Conservation (phyloP, 2,888 invertebrate species). For the Endotricha flammealis region DNA sequence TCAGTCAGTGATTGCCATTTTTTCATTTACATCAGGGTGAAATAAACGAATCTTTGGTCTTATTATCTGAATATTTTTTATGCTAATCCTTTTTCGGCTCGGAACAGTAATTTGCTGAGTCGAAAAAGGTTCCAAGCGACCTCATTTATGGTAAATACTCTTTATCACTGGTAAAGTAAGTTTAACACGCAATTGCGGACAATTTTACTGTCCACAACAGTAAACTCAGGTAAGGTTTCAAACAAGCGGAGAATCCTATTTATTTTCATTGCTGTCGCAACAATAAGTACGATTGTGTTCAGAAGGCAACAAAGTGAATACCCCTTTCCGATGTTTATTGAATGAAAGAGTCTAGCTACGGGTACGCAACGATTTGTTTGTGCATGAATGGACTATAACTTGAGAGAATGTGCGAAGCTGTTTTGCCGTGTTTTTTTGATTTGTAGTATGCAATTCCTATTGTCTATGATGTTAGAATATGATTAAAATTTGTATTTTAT, state of each 20-base stretch:
- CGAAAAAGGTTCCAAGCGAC: too few relatives aligned
- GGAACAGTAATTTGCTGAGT: too few relatives aligned
- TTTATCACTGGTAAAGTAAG: neutral
- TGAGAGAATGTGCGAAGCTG: constrained; percentile 18
- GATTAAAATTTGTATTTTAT: too few relatives aligned
- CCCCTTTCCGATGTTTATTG: constrained; percentile 39
- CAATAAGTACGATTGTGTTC: constrained; percentile 54
- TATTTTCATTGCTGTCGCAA: constrained; percentile 57
- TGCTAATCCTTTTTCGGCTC: too few relatives aligned
- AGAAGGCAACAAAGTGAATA: constrained; percentile 51
- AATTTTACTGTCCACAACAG: constrained; percentile 1
- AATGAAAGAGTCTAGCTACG: constrained; percentile 49
- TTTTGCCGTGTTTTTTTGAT: constrained; percentile 20
- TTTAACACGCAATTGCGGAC: constrained; percentile 1
- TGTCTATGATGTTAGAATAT: too few relatives aligned
- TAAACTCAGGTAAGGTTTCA: constrained; percentile 11
- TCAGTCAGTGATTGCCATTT: too few relatives aligned
- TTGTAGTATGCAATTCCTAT: too few relatives aligned
- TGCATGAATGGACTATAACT: constrained; percentile 69
- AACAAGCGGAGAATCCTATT: constrained; percentile 47
- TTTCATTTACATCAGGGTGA: too few relatives aligned
- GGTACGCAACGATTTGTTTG: constrained; percentile 53
- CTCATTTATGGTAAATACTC: too few relatives aligned
- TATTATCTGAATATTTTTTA: too few relatives aligned
- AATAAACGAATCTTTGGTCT: too few relatives aligned